Percentiles rank a stretch among this genome's conserved stretches.
These are phyloP conservation scores for Polyommatus icarus DNA, from an alignment of 2,888 invertebrate species.

Conservation along the genomic window DNA sequence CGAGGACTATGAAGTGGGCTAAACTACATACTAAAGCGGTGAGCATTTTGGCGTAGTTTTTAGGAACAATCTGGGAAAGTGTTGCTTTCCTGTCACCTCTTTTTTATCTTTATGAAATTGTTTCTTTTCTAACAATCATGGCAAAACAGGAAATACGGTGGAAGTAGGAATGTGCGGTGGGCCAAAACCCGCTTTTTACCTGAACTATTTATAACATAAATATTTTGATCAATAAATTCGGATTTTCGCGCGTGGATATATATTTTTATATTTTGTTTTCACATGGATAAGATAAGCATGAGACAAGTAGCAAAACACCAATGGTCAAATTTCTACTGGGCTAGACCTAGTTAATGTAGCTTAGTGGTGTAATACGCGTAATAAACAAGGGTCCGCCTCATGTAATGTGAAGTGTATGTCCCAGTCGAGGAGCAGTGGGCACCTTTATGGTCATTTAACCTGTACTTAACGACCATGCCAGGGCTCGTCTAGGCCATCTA, in stretches of 20 bases:
- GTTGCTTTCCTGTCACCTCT: background rate
- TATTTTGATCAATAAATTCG: background rate
- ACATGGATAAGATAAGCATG: too few species aligned
- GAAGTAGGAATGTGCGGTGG: too few species aligned
- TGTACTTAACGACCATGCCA: background rate
- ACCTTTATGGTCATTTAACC: slow-evolving; percentile 14
- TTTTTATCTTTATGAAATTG: background rate
- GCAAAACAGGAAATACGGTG: too few species aligned
- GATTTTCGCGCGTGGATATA: background rate
- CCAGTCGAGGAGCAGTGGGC: slow-evolving; percentile 6
- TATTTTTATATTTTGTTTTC: too few species aligned
- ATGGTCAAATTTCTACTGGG: too few species aligned
- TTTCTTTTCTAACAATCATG: background rate
- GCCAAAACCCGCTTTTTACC: too few species aligned
- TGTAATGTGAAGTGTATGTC: slow-evolving; percentile 12
- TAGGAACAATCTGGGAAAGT: background rate
- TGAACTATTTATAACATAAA: background rate
- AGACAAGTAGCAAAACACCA: too few species aligned
- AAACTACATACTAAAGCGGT: slow-evolving; percentile 6
- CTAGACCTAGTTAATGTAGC: background rate
- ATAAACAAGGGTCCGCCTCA: background rate
- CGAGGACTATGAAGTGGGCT: background rate
- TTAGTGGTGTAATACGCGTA: background rate
- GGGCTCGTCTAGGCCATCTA: background rate
- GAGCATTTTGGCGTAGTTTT: background rate